Conservation (phyloP, 2,113 vertebrate species). For the Cariama cristata region DNA sequence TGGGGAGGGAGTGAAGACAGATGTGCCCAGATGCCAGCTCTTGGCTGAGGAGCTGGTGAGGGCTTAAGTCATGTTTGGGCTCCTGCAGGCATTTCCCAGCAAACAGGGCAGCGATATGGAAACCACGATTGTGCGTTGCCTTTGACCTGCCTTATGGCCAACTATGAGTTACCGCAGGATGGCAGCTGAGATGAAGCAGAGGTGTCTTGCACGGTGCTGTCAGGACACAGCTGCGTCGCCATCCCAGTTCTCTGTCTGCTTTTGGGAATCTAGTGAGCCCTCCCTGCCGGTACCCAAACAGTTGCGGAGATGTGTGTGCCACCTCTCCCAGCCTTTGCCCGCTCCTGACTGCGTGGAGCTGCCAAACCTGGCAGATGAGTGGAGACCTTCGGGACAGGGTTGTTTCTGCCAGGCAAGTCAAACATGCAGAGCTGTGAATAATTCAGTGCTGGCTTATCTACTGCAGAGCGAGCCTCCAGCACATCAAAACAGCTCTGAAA, state of each 20-base stretch:
- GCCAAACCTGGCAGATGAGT: accelerated
- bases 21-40: background rate
- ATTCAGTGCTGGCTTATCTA: background rate
- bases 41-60: background rate
- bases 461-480: background rate
- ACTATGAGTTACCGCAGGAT: background rate
- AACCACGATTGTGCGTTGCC: accelerated
- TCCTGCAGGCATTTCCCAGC: background rate
- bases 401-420: background rate
- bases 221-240: background rate
- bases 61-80: background rate
- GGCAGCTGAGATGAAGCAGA: background rate
- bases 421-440: background rate
- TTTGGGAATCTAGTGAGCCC: background rate
- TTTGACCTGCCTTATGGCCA: background rate
- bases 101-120: background rate
- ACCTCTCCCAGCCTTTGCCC: background rate
- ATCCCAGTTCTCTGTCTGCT: background rate
- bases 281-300: background rate
- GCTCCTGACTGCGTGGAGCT: background rate
- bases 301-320: background rate
- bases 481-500: background rate
- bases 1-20: background rate
- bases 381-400: background rate
- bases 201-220: accelerated